Conservation (phyloP, 2,888 invertebrate species). For the Gortyna flavago region DNA sequence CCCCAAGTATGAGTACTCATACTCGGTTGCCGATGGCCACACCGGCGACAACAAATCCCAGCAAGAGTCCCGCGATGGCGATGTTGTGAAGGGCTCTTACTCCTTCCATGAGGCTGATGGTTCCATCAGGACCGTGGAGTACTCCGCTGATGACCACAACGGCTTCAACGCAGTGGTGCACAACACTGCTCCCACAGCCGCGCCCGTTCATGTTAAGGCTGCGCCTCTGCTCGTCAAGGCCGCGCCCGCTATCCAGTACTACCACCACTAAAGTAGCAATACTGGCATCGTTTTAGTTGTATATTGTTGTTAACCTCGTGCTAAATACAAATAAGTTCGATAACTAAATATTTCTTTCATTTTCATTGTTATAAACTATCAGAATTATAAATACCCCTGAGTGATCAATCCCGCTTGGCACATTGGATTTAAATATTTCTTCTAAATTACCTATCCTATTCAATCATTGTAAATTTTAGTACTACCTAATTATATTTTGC, state of each 20-base stretch:
- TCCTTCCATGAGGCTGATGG: slow-evolving; percentile 87
- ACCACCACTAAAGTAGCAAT: slow-evolving; percentile 72
- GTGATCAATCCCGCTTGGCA: neutral
- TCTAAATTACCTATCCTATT: neutral
- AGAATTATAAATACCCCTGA: neutral
- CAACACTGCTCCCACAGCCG: slow-evolving; percentile 77
- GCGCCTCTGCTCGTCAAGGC: slow-evolving; percentile 52
- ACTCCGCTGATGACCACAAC: slow-evolving; percentile 86
- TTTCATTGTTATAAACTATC: slow-evolving; percentile 4
- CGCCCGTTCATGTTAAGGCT: slow-evolving; percentile 77
- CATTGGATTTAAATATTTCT: neutral
- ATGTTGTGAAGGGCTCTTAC: slow-evolving; percentile 86
- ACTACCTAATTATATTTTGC: neutral
- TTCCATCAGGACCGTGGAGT: slow-evolving; percentile 86
- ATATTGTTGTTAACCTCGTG: slow-evolving; percentile 70
- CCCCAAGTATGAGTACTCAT: slow-evolving; percentile 84
- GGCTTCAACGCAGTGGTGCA: slow-evolving; percentile 84
- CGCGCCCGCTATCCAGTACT: slow-evolving; percentile 76
- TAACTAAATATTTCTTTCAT: slow-evolving; percentile 8
- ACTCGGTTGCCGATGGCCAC: slow-evolving; percentile 87
- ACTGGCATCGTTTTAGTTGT: slow-evolving; percentile 27
- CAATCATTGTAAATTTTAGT: neutral
- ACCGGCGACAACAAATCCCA: slow-evolving; percentile 88
- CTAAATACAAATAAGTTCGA: slow-evolving; percentile 68
- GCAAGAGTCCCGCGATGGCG: slow-evolving; percentile 86